Evolutionary conservation across 2,797 vertebrate genomes (phyloP).

Genomic region (Pipistrellus pipistrellus): DNA sequence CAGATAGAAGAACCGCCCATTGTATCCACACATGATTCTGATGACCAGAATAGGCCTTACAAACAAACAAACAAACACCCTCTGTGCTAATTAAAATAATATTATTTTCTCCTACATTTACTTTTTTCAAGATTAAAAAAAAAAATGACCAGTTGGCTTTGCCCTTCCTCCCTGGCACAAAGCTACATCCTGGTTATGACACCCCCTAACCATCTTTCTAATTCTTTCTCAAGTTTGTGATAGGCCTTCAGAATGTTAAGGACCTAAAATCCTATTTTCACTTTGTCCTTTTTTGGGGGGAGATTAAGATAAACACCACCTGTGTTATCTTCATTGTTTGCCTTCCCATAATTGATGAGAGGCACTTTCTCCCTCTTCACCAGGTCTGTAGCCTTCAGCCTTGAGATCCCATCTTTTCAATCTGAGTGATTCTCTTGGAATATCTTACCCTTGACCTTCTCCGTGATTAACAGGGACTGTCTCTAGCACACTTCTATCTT

Average conservation of each 20-base stretch:
- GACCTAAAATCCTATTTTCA: neutral
- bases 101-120: neutral
- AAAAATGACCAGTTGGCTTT: neutral
- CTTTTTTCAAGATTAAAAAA: neutral
- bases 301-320: neutral
- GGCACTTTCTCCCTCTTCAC: neutral
- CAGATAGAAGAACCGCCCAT: rapidly evolving
- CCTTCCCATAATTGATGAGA: neutral
- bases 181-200: no score
- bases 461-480: rapidly evolving
- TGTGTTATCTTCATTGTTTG: neutral
- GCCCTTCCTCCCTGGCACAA: rapidly evolving
- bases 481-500: neutral
- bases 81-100: neutral
- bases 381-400: neutral
- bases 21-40: neutral
- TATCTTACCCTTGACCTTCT: neutral
- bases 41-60: neutral
- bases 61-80: neutral
- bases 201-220: rapidly evolving
- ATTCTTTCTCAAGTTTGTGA: no score
- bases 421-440: neutral
- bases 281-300: neutral
- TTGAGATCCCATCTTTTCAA: neutral
- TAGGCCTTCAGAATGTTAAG: neutral